phyloP scores from a whole-genome alignment of 2,888 invertebrate species.

The Conops quadrifasciatus region DNA sequence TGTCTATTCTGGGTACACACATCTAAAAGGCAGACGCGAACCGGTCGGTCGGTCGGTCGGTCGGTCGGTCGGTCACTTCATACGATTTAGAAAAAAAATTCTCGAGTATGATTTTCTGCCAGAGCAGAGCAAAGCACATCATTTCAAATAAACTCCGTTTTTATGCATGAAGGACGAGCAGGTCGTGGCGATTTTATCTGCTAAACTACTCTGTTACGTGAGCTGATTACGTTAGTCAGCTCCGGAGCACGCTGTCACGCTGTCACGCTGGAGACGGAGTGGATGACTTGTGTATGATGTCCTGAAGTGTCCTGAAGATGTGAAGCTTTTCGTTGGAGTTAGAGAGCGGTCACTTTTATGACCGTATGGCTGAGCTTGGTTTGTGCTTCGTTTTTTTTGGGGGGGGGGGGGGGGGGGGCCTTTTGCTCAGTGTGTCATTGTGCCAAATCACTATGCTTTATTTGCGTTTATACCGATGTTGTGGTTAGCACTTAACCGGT shows the following conservation, averaged over 20 bases:
- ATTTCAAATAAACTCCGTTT: conserved; percentile 55
- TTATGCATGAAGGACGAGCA: conserved; percentile 56
- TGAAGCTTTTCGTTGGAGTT: conserved; percentile 51
- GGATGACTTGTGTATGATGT: conserved; percentile 44
- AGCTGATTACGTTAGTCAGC: conserved; percentile 58
- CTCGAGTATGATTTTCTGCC: no score
- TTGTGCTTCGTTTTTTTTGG: not conserved
- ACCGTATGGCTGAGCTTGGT: conserved; percentile 32
- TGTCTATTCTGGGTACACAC: not conserved
- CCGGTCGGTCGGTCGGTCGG: not conserved
- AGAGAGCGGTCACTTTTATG: conserved; percentile 50
- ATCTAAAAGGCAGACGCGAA: not conserved
- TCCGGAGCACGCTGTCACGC: conserved; percentile 16
- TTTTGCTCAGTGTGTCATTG: conserved; percentile 14
- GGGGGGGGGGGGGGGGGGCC: no score
- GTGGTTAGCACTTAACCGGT: not conserved
- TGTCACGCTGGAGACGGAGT: conserved; percentile 18
- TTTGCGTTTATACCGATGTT: conserved; percentile 10
- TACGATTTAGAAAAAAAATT: not conserved
- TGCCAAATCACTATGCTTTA: conserved; percentile 28
- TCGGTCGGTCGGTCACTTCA: not conserved
- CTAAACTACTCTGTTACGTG: conserved; percentile 53
- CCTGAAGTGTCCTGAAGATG: conserved; percentile 53
- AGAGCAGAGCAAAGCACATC: conserved; percentile 31
- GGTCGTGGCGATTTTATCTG: conserved; percentile 58